Evolutionary conservation across 2,888 invertebrate species (phyloP), one percentile per base, ranked within the genome.

Genomic region (Thereva unica): DNA sequence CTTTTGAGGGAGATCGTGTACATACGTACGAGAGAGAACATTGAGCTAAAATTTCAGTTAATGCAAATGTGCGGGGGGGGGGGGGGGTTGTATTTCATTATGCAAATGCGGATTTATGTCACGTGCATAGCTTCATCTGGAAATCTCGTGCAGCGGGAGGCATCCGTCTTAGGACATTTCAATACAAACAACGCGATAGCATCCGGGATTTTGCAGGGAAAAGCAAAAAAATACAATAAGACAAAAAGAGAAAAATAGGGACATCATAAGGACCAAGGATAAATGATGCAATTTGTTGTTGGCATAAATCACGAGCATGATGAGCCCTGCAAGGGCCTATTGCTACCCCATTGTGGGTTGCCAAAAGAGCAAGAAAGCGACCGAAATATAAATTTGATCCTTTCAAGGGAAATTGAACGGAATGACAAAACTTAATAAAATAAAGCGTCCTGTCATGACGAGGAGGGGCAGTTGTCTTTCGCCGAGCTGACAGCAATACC

Each of bases 361-460:
- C 57, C 47, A 47, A 23, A 23, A 23, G 23, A 23, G 23, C 23
- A 23, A 2, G 35, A 7, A 42, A 45, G 47, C 47, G 7, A 47
- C 40, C 47, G 10, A 12, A 47, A 59, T 44, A 59, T 59, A 59
- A 59, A 59, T 59, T 59, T 59, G 57, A 59, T 47, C 57, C 57
- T 37, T 35, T 47, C 38, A 53, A 37, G 47, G 47, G 57, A 59
- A 59, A 59, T 59, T 59, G 57, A 59, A 59, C 45, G 10, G 23
- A 41, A 42, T 42, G 38, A 5, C 57, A 38, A 59, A 38, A 35
- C 47, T 45, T 47, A 38, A 38, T 47, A 59, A 59, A 44, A 47
- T 38, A 59, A 12, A 59, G 50, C 23, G 12, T 5, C 50, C 5
- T 50, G 50, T 50, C 50, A 50, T 34, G 41, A 10, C 12, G 41